Evolutionary conservation across 2,888 invertebrate genomes (phyloP).

Genomic region (Sminthurides aquaticus): DNA sequence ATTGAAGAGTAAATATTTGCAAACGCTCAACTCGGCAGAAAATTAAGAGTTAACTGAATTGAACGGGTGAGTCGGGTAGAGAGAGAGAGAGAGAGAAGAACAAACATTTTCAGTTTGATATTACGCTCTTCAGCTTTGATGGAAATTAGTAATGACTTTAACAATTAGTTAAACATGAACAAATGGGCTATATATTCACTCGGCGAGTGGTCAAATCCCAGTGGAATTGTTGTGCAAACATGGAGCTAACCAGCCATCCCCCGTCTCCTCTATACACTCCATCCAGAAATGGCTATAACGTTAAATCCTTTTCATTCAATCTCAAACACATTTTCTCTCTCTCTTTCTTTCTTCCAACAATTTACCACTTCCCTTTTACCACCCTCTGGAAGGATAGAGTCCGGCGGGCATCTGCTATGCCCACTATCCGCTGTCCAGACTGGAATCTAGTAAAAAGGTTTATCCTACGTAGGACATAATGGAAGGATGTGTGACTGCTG

Average conservation of each 20-base stretch:
- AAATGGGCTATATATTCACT: constrained; percentile 40
- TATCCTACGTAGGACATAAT: too few relatives aligned
- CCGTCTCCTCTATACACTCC: not conserved
- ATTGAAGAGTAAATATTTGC: constrained; percentile 43
- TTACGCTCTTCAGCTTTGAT: constrained; percentile 42
- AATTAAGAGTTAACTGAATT: constrained; percentile 44
- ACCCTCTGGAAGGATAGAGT: not conserved
- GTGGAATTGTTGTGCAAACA: constrained; percentile 25
- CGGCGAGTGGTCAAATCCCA: constrained; percentile 27
- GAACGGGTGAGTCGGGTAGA: constrained; percentile 25
- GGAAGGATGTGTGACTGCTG: too few relatives aligned
- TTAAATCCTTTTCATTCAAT: not conserved
- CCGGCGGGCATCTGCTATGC: too few relatives aligned
- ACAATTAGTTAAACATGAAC: constrained; percentile 44
- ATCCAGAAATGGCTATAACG: constrained; percentile 2
- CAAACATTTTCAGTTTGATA: constrained; percentile 16
- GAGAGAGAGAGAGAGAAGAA: constrained; percentile 12
- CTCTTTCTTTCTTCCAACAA: not conserved
- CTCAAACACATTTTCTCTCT: constrained; percentile 6
- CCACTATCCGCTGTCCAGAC: too few relatives aligned
- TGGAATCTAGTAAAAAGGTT: too few relatives aligned
- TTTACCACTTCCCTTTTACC: not conserved
- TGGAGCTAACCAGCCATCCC: not conserved
- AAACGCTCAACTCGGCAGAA: constrained; percentile 43
- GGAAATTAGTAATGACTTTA: constrained; percentile 44